phyloP scores from a whole-genome alignment of 2,888 invertebrate species.

The Xestia sexstrigata region DNA sequence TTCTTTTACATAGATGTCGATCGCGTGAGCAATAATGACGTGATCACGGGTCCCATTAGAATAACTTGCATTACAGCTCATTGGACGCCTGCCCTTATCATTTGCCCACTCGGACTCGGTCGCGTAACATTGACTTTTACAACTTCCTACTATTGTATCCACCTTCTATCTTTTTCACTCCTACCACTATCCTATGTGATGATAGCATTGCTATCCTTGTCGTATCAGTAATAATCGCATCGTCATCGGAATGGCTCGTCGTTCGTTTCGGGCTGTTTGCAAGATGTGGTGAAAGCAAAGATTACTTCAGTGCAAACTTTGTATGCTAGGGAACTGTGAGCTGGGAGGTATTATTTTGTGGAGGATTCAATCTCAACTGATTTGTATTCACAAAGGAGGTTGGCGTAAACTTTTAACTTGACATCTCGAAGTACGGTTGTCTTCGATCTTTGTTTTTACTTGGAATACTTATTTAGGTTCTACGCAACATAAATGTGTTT shows the following conservation, averaged over 20 bases:
- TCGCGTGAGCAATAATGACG: background rate
- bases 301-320: conserved; percentile 31
- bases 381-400: conserved; percentile 38
- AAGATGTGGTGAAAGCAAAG: conserved; percentile 52
- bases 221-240: conserved; percentile 59
- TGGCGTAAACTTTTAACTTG: conserved; percentile 32
- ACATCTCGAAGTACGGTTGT: background rate
- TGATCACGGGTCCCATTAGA: conserved; percentile 1
- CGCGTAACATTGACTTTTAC: conserved; percentile 68
- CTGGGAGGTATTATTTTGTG: conserved; percentile 17
- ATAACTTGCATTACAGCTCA: conserved; percentile 20
- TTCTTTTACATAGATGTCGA: background rate
- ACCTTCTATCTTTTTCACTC: conserved; percentile 41
- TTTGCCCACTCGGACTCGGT: conserved; percentile 53
- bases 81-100: conserved; percentile 31
- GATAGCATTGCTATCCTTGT: conserved; percentile 46
- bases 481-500: background rate
- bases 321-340: background rate
- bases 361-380: conserved; percentile 23
- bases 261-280: conserved; percentile 59
- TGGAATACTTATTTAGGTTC: conserved; percentile 2
- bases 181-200: conserved; percentile 2
- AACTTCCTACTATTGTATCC: conserved; percentile 53
- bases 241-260: conserved; percentile 61
- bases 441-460: conserved; percentile 30